Evolutionary conservation across 2,797 vertebrate species (phyloP), one percentile per base, ranked within the genome.

Genomic region (Lutjanus campechanus): DNA sequence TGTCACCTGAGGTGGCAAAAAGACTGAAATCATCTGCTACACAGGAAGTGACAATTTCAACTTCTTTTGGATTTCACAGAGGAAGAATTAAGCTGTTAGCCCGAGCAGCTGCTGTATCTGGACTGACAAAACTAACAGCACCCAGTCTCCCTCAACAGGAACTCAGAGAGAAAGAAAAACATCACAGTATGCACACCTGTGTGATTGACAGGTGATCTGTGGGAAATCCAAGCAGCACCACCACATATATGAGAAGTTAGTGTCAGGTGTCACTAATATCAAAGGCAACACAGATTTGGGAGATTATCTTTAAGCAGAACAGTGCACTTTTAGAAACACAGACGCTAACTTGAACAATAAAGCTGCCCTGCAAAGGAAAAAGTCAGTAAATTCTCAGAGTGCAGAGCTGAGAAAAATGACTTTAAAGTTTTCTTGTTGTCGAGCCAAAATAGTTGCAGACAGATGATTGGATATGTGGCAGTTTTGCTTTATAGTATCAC

Each of bases 241-340:
- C 43, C 19, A 56, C 40, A 65, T 20, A 65, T 17, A 6, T 17
- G 7, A 47, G 11, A 43, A 13, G 7, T 51, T 15, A 63, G 46
- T 50, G 50, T 12, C 44, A 51, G 47, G n/a, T 61, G 66, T 20
- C n/a, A 63, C 17, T 12, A 46, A 56, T 69, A 58, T 40, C 59
- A 60, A 20, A 54, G 17, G 41, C 22, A 65, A 59, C 60, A 49
- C 16, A 53, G 51, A 63, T 73, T 46, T 59, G 3, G 36, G 36
- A 49, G 49, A 50, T 62, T 40, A 44, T 25, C 47, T 63, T 47
- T 16, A 74, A 43, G 29, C 19, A 11, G 19, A 64, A 53, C 55
- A 25, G 46, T 40, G 2, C 29, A 29, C 29, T 29, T 4, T 29
- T 29, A 29, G 29, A 29, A 29, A 29, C 29, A 29, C 29, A 29